Evolutionary conservation across 2,797 vertebrate genomes (phyloP).

Genomic region (Danionella dracula): DNA sequence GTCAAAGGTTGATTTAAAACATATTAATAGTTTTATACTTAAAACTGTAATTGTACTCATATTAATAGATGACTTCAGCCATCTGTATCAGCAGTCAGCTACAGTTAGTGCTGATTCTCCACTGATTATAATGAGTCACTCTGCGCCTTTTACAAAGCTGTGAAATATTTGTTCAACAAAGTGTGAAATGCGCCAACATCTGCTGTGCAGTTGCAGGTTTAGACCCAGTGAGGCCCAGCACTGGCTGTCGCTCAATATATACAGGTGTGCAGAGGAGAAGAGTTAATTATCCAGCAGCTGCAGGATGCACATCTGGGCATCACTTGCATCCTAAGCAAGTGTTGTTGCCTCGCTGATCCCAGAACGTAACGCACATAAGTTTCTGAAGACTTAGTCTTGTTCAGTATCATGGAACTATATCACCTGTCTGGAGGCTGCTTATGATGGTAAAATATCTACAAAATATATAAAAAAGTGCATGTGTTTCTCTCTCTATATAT

Average conservation of each 20-base stretch:
- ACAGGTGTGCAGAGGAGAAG: constrained; percentile 50
- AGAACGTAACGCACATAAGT: neutral
- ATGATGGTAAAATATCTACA: neutral
- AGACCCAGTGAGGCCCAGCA: constrained; percentile 47
- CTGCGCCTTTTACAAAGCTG: constrained; percentile 27
- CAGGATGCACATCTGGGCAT: constrained; percentile 46
- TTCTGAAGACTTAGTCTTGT: neutral
- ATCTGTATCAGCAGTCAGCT: constrained; percentile 30
- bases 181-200: constrained; percentile 56
- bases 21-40: constrained; percentile 8
- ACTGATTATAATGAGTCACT: constrained; percentile 15
- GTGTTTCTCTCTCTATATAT: no score
- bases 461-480: no score
- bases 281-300: constrained; percentile 54
- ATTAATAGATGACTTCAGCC: constrained; percentile 16
- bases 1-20: constrained; percentile 3
- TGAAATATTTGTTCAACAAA: constrained; percentile 57
- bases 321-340: constrained; percentile 35
- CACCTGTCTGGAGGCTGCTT: neutral
- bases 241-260: constrained; percentile 47
- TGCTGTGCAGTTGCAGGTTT: constrained; percentile 58
- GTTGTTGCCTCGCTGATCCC: constrained; percentile 25
- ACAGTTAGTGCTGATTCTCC: constrained; percentile 33
- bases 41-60: no score
- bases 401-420: neutral